Evolutionary conservation across 2,113 vertebrate species (phyloP).

Genomic region (Strigops habroptila): DNA sequence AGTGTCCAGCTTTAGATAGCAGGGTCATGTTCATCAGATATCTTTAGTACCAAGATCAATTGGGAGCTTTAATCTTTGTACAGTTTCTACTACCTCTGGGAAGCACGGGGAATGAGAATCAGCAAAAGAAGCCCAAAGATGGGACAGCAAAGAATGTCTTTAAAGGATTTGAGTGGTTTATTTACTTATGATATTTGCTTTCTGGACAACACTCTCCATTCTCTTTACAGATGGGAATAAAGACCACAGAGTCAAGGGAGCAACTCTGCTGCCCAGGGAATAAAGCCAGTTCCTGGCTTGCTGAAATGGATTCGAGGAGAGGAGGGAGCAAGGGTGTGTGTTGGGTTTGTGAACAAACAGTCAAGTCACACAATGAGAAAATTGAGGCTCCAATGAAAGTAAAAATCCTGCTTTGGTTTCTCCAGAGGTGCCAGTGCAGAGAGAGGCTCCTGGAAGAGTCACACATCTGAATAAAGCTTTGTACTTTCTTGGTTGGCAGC

Average conservation of each 20-base stretch:
- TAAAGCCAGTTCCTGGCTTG: constrained; percentile 35
- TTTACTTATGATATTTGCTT: constrained; percentile 34
- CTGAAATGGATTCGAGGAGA: constrained; percentile 1
- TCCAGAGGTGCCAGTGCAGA: constrained; percentile 16
- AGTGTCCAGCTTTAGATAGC: not conserved
- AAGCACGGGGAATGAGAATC: not conserved
- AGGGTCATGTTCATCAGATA: not conserved
- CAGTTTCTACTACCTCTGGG: not conserved
- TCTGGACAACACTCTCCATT: constrained; percentile 17
- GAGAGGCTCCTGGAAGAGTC: constrained; percentile 41
- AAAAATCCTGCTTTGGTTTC: constrained; percentile 44
- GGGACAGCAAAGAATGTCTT: constrained; percentile 32
- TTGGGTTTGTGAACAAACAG: constrained; percentile 4
- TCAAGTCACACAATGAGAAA: constrained; percentile 52
- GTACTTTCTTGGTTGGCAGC: constrained; percentile 34
- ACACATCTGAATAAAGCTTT: constrained; percentile 39
- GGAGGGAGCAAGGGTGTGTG: not conserved
- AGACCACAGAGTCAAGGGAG: constrained; percentile 13
- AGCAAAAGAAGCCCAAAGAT: not conserved
- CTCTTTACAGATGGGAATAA: constrained; percentile 31
- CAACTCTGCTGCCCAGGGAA: not conserved
- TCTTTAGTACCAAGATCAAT: not conserved
- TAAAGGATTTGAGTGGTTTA: constrained; percentile 41
- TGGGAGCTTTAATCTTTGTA: not conserved
- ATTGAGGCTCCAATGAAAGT: constrained; percentile 45